Percentiles rank a stretch among this genome's conserved stretches.
phyloP scores from a whole-genome alignment of 2,113 vertebrate species.

The Xiphorhynchus elegans region DNA sequence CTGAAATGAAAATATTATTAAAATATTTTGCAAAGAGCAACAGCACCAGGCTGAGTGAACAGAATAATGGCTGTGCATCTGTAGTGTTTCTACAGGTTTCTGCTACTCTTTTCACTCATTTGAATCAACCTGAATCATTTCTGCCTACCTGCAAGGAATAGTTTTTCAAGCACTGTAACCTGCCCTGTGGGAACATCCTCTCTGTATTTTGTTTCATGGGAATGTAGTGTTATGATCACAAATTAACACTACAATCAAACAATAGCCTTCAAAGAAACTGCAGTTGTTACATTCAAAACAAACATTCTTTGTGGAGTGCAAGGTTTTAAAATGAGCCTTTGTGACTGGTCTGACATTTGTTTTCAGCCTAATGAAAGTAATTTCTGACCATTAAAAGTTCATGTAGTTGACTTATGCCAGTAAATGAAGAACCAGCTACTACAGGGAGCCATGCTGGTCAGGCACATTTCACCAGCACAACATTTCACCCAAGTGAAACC shows the following conservation, averaged over 20 bases:
- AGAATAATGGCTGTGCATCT: conserved; percentile 21
- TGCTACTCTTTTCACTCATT: not conserved
- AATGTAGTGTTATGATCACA: not conserved
- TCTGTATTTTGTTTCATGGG: not conserved
- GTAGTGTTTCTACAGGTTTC: not conserved
- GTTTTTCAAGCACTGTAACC: not conserved
- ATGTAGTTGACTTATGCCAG: not conserved
- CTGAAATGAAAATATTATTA: not conserved
- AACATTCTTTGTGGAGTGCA: not conserved
- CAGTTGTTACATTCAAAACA: not conserved
- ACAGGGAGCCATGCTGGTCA: not conserved
- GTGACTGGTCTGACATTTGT: not conserved
- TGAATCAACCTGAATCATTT: not conserved
- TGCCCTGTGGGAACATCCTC: not conserved
- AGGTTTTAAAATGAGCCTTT: not conserved
- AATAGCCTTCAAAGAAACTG: not conserved
- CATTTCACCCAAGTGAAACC: not conserved
- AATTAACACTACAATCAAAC: not conserved
- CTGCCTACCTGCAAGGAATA: not conserved
- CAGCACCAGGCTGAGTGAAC: conserved; percentile 16
- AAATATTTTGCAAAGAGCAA: conserved; percentile 28
- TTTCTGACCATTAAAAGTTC: not conserved
- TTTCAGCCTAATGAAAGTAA: not conserved
- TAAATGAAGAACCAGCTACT: not conserved
- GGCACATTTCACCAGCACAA: not conserved